phyloP scores from a whole-genome alignment of 2,113 vertebrate species.

The Zeus faber region DNA sequence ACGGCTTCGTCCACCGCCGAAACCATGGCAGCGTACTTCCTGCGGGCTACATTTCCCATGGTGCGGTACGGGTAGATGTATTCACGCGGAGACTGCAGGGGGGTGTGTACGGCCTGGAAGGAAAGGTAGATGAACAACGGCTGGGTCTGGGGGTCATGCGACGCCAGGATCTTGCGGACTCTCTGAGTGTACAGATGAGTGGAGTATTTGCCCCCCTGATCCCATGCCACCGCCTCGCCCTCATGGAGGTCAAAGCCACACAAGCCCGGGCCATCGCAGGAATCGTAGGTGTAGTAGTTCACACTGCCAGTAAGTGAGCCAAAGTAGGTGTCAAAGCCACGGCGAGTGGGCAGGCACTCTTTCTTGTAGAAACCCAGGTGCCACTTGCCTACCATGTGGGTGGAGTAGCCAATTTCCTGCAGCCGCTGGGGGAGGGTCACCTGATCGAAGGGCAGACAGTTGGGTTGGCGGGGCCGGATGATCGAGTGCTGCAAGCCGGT shows the following conservation, averaged over 20 bases:
- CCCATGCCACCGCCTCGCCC: conserved; percentile 89
- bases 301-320: conserved; percentile 94
- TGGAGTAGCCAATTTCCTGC: conserved; percentile 90
- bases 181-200: conserved; percentile 91
- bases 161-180: conserved; percentile 87
- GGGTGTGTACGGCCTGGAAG: conserved; percentile 94
- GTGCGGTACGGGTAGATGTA: conserved; percentile 90
- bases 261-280: conserved; percentile 86
- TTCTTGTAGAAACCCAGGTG: conserved; percentile 97
- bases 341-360: conserved; percentile 91
- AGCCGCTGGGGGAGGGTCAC: conserved; percentile 92
- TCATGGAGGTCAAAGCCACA: conserved; percentile 95
- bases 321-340: conserved; percentile 93
- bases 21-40: conserved; percentile 95
- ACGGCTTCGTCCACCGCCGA: conserved; percentile 93
- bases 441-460: conserved; percentile 91
- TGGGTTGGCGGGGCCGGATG: conserved; percentile 93
- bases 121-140: conserved; percentile 95
- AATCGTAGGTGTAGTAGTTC: conserved; percentile 93
- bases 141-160: conserved; percentile 78
- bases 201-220: conserved; percentile 89
- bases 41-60: conserved; percentile 86
- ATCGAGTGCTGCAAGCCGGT: conserved; percentile 97
- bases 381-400: conserved; percentile 99
- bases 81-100: conserved; percentile 89